A percentile compares a stretch with the other conserved stretches of the same genome.
These are phyloP conservation scores for Brenthis ino DNA, from an alignment of 2,888 invertebrate species.

Conservation along the genomic window DNA sequence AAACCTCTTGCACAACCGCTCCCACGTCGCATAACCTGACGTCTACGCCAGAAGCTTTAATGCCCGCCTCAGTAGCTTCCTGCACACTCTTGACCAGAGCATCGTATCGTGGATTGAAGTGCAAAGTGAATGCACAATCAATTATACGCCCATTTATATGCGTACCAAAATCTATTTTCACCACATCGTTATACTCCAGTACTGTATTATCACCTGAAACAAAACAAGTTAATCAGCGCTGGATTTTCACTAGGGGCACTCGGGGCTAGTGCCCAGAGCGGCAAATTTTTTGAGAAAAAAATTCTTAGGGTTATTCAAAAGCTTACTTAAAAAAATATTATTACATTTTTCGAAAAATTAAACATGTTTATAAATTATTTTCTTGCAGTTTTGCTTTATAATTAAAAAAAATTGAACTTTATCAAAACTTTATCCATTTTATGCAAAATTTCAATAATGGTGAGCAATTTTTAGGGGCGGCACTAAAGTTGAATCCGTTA, in stretches of 20 bases:
- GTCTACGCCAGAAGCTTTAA: conserved; percentile 97
- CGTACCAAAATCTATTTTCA: conserved; percentile 99
- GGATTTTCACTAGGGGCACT: no score
- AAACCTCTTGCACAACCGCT: conserved; percentile 95
- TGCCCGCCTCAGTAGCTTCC: conserved; percentile 99
- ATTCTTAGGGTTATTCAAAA: no score
- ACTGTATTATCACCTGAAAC: conserved; percentile 92
- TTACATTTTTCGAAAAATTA: background rate
- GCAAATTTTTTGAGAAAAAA: no score
- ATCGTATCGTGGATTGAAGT: conserved; percentile 98
- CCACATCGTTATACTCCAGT: conserved; percentile 96
- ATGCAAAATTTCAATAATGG: no score
- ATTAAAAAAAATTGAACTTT: no score
- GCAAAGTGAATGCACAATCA: conserved; percentile 98
- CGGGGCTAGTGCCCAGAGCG: no score
- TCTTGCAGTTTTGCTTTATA: background rate
- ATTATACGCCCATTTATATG: conserved; percentile 99
- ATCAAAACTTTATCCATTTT: no score
- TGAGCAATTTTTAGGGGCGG: no score
- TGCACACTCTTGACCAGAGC: conserved; percentile 96
- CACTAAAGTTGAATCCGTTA: no score
- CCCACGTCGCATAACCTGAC: conserved; percentile 98
- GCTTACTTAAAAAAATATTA: background rate
- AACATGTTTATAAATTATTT: background rate
- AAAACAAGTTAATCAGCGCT: background rate